Evolutionary conservation across 1,140 invertebrate species (phyloP), one percentile per base, ranked within the genome.

Genomic region (Drosophila bifasciata): DNA sequence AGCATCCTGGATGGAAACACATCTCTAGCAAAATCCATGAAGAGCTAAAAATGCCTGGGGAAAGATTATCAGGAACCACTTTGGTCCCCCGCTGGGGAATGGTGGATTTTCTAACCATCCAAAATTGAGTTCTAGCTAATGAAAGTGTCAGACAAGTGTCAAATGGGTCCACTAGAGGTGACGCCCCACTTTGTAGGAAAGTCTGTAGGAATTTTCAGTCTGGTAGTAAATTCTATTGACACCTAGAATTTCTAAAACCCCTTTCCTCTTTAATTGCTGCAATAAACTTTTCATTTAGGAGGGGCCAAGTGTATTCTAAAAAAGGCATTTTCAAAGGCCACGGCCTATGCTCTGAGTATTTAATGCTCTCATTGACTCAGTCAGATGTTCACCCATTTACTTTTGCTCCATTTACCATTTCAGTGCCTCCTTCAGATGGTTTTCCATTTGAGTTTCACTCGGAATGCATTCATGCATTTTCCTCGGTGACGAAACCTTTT

Each of bases 361-460:
- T 62, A 45, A 70, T 62, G 8, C 28, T 45, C 79, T 78, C 45
- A 52, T 74, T 55, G 49, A 66, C 57, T 71, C 75, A 77, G 63
- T 60, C 63, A 78, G 53, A 74, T 70, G 61, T 83, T 78, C 60
- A 59, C 17, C 58, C 74, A 41, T 78, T 83, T 76, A 69, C 68
- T 76, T 83, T 78, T 59, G 32, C 44, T 36, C 3, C 32, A 4
- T 4, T 36, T 7, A 11, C 32, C 32, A 4, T 11, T 36, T 40
- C 48, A 32, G 23, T 43, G 46, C 79, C 39, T 50, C 28, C 28
- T 62, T 79, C 45, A 75, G 45, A 57, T 45, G 44, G 16, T 44
- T 39, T 63, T 63, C 58, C 57, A 56, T 73, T 79, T 83, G 66
- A 76, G 61, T 61, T 71, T 51, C 49, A 56, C 80, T 80, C 59